These are phyloP conservation scores for Ploceus nigricollis DNA, from an alignment of 2,113 vertebrate genomes.

Conservation along the genomic window DNA sequence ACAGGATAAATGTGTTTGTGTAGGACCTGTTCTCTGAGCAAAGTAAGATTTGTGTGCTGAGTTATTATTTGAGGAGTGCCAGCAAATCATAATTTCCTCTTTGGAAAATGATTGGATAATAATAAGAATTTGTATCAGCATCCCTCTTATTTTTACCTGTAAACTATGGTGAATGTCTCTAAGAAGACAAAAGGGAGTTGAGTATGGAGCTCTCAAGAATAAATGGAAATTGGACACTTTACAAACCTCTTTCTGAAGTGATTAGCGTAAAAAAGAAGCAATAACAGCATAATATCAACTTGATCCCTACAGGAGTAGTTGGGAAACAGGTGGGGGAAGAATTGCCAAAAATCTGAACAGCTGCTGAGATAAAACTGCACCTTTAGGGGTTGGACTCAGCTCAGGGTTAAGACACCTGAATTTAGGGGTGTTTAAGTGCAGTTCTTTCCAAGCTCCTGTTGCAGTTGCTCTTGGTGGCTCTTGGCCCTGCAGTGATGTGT, in stretches of 20 bases:
- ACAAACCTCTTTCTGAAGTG: neutral
- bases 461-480: neutral
- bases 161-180: neutral
- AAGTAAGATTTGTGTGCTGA: neutral
- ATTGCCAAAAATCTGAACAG: neutral
- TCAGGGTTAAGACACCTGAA: neutral
- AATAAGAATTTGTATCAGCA: neutral
- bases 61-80: neutral
- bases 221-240: neutral
- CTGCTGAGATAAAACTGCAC: neutral
- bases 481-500: neutral
- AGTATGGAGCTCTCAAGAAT: neutral
- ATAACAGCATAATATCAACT: neutral
- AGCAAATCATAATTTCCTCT: neutral
- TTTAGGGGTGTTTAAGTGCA: neutral
- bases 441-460: fast-evolving
- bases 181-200: neutral
- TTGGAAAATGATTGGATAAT: neutral
- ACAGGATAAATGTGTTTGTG: neutral
- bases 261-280: neutral
- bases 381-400: neutral
- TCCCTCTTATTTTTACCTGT: constrained; percentile 11
- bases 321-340: neutral
- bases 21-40: neutral
- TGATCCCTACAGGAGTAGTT: neutral